Conservation (phyloP, 2,888 invertebrate species). For the Chesias legatella region DNA sequence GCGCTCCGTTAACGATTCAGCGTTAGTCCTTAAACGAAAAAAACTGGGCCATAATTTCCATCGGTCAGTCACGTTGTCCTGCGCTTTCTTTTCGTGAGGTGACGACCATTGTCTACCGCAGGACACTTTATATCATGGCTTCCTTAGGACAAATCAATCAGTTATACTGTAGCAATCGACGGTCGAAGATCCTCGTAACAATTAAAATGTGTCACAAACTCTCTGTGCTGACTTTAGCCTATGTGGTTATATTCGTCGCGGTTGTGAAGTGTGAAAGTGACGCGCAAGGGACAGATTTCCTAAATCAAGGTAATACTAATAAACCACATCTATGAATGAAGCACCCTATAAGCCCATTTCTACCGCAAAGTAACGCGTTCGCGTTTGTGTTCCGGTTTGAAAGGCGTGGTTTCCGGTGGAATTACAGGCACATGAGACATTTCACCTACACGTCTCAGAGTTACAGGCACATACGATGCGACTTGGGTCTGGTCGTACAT, state of each 20-base stretch:
- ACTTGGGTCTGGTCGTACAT: no score
- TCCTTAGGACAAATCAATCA: constrained; percentile 56
- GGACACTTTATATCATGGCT: constrained; percentile 76
- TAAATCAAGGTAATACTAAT: constrained; percentile 60
- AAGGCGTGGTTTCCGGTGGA: no score
- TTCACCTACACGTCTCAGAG: no score
- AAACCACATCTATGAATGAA: no score
- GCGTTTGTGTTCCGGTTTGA: no score
- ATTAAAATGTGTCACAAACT: constrained; percentile 59
- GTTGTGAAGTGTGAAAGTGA: constrained; percentile 58
- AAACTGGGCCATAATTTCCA: constrained; percentile 71
- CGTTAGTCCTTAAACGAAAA: constrained; percentile 60
- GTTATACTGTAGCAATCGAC: constrained; percentile 57
- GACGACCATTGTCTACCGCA: constrained; percentile 68
- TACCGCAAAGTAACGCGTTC: no score
- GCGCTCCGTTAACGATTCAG: constrained; percentile 59
- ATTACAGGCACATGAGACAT: no score
- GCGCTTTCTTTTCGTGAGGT: constrained; percentile 72
- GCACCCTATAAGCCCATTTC: no score
- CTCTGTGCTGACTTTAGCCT: constrained; percentile 54
- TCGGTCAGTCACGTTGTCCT: constrained; percentile 69
- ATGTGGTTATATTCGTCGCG: constrained; percentile 56
- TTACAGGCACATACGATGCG: no score
- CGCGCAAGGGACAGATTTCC: constrained; percentile 43
- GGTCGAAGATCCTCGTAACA: constrained; percentile 41